Evolutionary conservation across 2,797 vertebrate genomes (phyloP).

Genomic region (Pterois miles): DNA sequence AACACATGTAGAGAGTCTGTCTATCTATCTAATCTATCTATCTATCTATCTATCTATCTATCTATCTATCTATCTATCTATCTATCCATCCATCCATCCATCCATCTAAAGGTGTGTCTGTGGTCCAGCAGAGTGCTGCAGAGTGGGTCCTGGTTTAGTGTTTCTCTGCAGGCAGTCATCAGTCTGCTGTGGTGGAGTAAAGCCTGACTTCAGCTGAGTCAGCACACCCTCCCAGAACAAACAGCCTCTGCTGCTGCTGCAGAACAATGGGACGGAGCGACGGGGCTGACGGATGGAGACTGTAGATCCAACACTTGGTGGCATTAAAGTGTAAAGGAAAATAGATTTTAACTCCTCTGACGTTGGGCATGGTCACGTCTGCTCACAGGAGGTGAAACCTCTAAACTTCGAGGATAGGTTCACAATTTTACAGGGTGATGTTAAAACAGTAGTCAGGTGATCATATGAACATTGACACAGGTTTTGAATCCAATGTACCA

Average conservation of each 20-base stretch:
- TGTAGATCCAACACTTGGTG: not conserved
- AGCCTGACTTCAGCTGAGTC: conserved; percentile 57
- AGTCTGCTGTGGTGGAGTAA: conserved; percentile 32
- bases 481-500: too few species aligned
- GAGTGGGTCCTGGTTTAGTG: conserved; percentile 44
- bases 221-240: conserved; percentile 51
- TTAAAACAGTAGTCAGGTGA: too few species aligned
- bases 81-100: not conserved
- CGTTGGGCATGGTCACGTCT: not conserved
- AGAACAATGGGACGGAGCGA: conserved; percentile 18
- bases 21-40: not conserved
- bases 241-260: conserved; percentile 32
- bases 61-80: not conserved
- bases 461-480: too few species aligned
- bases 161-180: conserved; percentile 56
- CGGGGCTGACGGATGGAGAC: not conserved
- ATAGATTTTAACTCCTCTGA: not conserved
- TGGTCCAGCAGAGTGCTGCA: conserved; percentile 1
- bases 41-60: not conserved
- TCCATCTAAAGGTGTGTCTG: not conserved
- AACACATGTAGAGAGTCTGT: not conserved
- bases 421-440: too few species aligned
- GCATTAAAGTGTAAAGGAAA: not conserved
- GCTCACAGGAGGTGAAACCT: not conserved
- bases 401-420: too few species aligned